Evolutionary conservation across 1,140 invertebrate genomes (phyloP).

Genomic region (Agrypnia vestita): DNA sequence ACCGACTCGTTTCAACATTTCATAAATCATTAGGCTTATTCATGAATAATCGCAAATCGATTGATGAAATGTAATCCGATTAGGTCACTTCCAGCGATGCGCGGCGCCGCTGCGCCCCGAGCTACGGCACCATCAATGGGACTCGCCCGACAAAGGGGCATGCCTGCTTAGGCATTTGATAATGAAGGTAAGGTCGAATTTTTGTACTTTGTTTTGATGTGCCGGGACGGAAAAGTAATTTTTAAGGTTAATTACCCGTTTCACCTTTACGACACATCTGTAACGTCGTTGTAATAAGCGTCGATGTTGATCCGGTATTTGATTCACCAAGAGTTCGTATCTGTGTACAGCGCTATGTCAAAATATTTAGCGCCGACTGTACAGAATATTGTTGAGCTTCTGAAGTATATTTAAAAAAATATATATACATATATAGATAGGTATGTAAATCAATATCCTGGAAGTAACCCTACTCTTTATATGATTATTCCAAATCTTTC

Average conservation of each 20-base stretch:
- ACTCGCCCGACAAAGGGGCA: neutral
- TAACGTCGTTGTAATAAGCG: neutral
- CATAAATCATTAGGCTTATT: neutral
- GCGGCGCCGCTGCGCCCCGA: neutral
- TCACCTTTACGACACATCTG: constrained; percentile 15
- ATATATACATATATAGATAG: too few relatives aligned
- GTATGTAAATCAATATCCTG: too few relatives aligned
- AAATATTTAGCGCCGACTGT: too few relatives aligned
- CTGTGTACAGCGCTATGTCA: too few relatives aligned
- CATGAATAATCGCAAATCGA: neutral
- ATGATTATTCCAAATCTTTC: too few relatives aligned
- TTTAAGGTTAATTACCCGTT: constrained; percentile 9
- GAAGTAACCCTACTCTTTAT: too few relatives aligned
- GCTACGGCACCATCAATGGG: neutral
- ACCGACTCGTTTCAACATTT: neutral
- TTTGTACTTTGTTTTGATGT: constrained; percentile 1
- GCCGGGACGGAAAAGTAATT: neutral
- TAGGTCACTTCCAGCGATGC: neutral
- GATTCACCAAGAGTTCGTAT: neutral
- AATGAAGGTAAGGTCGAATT: neutral
- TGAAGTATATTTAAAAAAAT: too few relatives aligned
- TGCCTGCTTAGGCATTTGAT: neutral
- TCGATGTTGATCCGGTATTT: neutral
- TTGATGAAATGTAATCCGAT: neutral
- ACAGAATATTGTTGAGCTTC: too few relatives aligned